A percentile compares a stretch with the other conserved stretches of the same genome.
Evolutionary conservation across 2,113 vertebrate species (phyloP).

Genomic region (Phalacrocorax aristotelis): DNA sequence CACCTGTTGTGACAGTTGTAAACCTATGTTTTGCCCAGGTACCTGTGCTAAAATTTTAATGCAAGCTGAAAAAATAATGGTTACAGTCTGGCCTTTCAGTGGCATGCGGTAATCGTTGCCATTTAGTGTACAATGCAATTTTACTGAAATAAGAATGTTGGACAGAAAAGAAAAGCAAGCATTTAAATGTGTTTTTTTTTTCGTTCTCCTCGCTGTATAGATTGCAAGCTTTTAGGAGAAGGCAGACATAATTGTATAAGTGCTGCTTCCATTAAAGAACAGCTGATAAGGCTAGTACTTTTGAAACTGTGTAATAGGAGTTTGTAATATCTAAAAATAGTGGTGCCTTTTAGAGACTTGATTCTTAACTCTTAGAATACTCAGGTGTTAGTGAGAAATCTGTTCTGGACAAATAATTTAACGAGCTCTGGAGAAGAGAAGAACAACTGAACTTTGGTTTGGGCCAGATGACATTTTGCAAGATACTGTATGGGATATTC

Average conservation of each 20-base stretch:
- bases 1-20: slow-evolving; percentile 30
- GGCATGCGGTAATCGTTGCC: slow-evolving; percentile 1
- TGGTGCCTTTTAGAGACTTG: not conserved
- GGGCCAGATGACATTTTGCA: not conserved
- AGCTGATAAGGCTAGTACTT: slow-evolving; percentile 52
- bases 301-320: slow-evolving; percentile 17
- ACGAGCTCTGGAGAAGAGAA: not conserved
- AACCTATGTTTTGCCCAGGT: slow-evolving; percentile 18
- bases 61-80: not conserved
- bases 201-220: not conserved
- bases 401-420: not conserved
- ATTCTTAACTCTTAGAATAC: slow-evolving; percentile 14
- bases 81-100: not conserved
- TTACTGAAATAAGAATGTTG: slow-evolving; percentile 12
- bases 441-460: not conserved
- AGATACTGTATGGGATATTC: not conserved
- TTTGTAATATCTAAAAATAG: slow-evolving; percentile 42
- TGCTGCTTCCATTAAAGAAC: slow-evolving; percentile 58
- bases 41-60: slow-evolving; percentile 25
- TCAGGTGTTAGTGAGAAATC: not conserved
- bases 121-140: not conserved
- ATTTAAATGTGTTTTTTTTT: not conserved
- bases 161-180: slow-evolving; percentile 1
- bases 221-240: slow-evolving; percentile 49
- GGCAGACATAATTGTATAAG: slow-evolving; percentile 19